These are phyloP conservation scores for Sitta europaea DNA, from an alignment of 2,113 vertebrate genomes.

Conservation along the genomic window DNA sequence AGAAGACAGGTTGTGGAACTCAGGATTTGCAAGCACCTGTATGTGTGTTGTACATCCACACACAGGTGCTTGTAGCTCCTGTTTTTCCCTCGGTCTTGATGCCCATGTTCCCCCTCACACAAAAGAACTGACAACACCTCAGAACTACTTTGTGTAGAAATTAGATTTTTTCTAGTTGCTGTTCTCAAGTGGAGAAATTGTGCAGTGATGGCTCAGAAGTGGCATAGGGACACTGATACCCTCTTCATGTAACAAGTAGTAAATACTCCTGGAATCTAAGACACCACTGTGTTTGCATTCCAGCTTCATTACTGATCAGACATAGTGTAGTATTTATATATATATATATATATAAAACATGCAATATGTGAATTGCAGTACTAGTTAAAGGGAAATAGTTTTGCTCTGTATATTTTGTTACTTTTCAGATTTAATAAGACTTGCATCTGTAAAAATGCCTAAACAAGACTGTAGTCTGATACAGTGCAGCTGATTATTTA, in stretches of 20 bases:
- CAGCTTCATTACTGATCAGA: constrained; percentile 68
- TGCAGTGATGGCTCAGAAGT: background rate
- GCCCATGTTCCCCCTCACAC: background rate
- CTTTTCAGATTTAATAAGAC: constrained; percentile 78
- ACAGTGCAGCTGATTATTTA: constrained; percentile 8
- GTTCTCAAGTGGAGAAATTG: background rate
- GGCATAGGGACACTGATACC: background rate
- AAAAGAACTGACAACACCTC: constrained; percentile 8
- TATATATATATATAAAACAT: constrained; percentile 72
- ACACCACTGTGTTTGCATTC: constrained; percentile 42
- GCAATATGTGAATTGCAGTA: constrained; percentile 71
- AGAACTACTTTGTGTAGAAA: background rate
- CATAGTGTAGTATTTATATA: constrained; percentile 85
- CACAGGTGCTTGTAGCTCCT: background rate
- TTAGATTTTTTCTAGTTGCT: background rate
- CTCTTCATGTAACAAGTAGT: constrained; percentile 3
- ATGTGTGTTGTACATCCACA: rapidly evolving
- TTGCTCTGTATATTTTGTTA: constrained; percentile 94
- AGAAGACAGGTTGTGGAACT: background rate
- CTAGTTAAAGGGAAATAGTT: constrained; percentile 78
- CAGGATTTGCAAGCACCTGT: background rate
- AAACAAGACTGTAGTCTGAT: constrained; percentile 64
- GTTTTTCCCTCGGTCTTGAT: background rate
- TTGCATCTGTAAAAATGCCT: constrained; percentile 68
- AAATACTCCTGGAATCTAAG: constrained; percentile 21